Conservation (phyloP, 92 coral and sea anemone genomes). For the Virgularia gustaviana region DNA sequence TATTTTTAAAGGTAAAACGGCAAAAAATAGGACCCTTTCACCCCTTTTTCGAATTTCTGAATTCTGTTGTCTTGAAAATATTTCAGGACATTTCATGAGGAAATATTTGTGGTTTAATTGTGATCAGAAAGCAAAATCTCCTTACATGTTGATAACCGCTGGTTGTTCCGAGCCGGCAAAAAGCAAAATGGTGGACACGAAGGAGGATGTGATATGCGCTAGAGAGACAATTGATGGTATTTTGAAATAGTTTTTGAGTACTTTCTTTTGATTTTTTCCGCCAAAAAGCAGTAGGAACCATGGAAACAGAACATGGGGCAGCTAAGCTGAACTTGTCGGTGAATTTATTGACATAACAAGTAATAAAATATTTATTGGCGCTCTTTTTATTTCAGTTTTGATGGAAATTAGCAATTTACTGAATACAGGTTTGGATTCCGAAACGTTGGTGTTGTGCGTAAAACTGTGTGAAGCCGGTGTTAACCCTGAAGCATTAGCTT, state of each 20-base stretch:
- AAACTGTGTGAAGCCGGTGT: conserved; percentile 97
- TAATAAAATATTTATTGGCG: neutral
- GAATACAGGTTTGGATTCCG: conserved; percentile 97
- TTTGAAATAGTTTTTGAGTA: neutral
- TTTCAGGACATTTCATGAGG: too few relatives aligned
- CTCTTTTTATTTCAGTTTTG: conserved; percentile 53
- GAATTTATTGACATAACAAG: neutral
- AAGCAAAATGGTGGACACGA: too few relatives aligned
- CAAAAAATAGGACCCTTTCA: too few relatives aligned
- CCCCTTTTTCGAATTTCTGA: too few relatives aligned
- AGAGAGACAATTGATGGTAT: conserved; percentile 97
- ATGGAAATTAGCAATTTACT: conserved; percentile 87
- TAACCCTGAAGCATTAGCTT: conserved; percentile 93
- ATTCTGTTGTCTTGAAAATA: too few relatives aligned
- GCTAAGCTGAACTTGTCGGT: neutral
- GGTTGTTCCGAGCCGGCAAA: too few relatives aligned
- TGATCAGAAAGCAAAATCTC: too few relatives aligned
- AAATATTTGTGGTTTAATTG: too few relatives aligned
- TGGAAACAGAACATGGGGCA: neutral
- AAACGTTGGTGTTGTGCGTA: conserved; percentile 91
- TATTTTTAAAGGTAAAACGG: too few relatives aligned
- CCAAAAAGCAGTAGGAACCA: neutral
- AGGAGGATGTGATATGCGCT: conserved; percentile 95
- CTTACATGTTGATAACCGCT: too few relatives aligned
- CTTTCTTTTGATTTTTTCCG: conserved; percentile 4